Evolutionary conservation across 2,888 invertebrate genomes (phyloP), one percentile per base, ranked within the genome.

Genomic region (Loripinus fragilis): DNA sequence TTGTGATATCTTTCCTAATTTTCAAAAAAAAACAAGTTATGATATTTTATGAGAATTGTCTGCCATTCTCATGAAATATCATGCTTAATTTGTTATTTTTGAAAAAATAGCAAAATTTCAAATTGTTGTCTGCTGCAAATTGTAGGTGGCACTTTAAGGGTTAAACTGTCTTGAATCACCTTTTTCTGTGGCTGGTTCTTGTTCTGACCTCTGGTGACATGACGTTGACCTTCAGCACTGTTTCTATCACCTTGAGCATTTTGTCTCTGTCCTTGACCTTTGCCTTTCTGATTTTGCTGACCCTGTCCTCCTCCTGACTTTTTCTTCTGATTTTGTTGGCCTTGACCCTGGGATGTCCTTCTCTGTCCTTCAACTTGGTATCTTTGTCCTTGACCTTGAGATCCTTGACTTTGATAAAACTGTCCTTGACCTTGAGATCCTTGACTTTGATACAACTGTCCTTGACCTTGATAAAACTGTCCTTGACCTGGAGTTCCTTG

Each of bases 161-260:
- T n/a, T n/a, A n/a, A n/a, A n/a, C n/a, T n/a, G n/a, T n/a, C n/a
- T n/a, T n/a, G n/a, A n/a, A n/a, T 17, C 15, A 8, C 50, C 30
- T 17, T 30, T 33, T 48, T 20, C 28, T 28, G 23, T 23, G 28
- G 1, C 30, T 30, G 48, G 30, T 45, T 69, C 69, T 69, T n/a
- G 5, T 69, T 45, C 35, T 48, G 76, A 71, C 50, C 71, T 66
- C 66, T 64, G 28, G 23, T 64, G 50, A 68, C 71, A 55, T 67
- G 74, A 38, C 68, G 41, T 23, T 67, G 68, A 48, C 68, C 69
- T 28, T 68, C 15, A 17, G 15, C 25, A 15, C 60, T 7, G 25
- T 23, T 52, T 25, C 25, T 23, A 7, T 52, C 5, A 25, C 35
- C 17, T 38, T 74, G 38, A 5, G 12, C 38, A 38, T 38, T 38